Conservation (phyloP, 2,888 invertebrate genomes). For the Lottia scabra region DNA sequence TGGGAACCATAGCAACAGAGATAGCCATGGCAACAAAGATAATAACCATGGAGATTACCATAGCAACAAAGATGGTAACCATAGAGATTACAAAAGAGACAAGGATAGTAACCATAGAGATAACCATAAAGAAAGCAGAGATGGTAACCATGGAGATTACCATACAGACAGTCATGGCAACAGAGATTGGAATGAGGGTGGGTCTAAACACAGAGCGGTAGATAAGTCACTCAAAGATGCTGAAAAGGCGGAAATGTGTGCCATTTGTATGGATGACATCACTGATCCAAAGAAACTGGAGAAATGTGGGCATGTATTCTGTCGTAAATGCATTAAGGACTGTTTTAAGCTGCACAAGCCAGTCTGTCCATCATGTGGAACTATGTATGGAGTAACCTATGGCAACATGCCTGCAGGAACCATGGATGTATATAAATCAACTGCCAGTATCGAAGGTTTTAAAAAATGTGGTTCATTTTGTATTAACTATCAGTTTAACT, state of each 20-base stretch:
- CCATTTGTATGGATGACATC: conserved; percentile 46
- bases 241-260: conserved; percentile 31
- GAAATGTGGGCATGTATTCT: conserved; percentile 56
- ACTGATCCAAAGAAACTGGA: conserved; percentile 27
- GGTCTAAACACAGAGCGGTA: too few relatives aligned
- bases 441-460: conserved; percentile 28
- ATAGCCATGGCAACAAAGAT: too few relatives aligned
- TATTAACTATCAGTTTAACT: conserved; percentile 60
- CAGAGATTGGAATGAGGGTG: too few relatives aligned
- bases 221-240: not conserved
- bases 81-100: too few relatives aligned
- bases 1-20: too few relatives aligned
- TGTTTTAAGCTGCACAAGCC: conserved; percentile 43
- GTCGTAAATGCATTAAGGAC: conserved; percentile 49
- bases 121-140: too few relatives aligned
- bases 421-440: conserved; percentile 34
- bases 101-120: too few relatives aligned
- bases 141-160: too few relatives aligned
- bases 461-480: conserved; percentile 35
- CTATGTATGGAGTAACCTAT: conserved; percentile 44
- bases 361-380: conserved; percentile 57
- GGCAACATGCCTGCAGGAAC: conserved; percentile 59
- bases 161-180: too few relatives aligned
- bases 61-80: too few relatives aligned
- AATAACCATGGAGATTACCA: too few relatives aligned